Base-by-base conservation (phyloP, 2,797 vertebrate species). In the Etheostoma perlongum region DNA sequence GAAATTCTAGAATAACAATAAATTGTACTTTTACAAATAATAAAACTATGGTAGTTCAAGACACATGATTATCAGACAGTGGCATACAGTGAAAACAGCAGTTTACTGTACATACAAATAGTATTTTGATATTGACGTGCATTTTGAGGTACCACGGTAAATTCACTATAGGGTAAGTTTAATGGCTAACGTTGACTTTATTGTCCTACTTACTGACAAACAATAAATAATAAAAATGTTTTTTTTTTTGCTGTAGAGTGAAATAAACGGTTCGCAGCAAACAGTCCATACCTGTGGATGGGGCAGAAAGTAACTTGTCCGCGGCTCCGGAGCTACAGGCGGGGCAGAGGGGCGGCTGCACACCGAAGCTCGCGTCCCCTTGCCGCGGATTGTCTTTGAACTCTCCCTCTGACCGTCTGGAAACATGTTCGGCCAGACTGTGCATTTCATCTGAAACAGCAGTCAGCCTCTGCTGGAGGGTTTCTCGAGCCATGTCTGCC, bases 401-500 rank as follows among this genome's bases (percentile, higher is more conserved):
- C 46, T 67, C 58, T 18, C 67, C 90, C 25, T 79, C 90, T 21
- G 79, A 60, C 23, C 79, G 83, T 46, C 76, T 85, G 30, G 75
- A 76, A 14, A 79, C 67, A 11, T 83, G 88, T n/a, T 89, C 83
- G 23, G 87, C 61, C 66, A 91, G 72, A 74, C 80, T 91, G 72
- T 86, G 83, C 74, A 89, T 90, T 58, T 91, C 86, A 4, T 91
- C 88, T n/a, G 89, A 86, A 48, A 90, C 88, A 2, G 78, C 68
- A 1, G 77, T 79, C 54, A 90, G 82, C 72, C 88, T 74, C 66
- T 91, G 88, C 70, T 91, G 89, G 27, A 90, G 86, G 53, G 74
- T 88, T 25, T 91, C 88, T 54, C 91, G 27, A 70, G 88, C 89
- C 52, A 92, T 91, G 86, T 91, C 88, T 79, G 90, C 88, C 87